phyloP scores from a whole-genome alignment of 2,797 vertebrate species.

The Megaceryle alcyon region DNA sequence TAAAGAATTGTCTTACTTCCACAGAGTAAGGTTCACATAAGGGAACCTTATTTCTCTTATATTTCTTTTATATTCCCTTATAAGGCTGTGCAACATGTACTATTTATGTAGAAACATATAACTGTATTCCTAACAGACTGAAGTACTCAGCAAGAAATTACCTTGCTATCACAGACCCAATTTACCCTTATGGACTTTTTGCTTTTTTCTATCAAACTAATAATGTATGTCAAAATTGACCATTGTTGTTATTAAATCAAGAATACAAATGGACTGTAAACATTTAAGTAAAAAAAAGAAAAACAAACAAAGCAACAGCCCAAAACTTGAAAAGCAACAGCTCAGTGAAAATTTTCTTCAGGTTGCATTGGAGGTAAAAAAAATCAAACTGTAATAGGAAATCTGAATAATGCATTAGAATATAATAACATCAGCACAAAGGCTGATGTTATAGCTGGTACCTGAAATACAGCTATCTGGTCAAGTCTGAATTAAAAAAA shows the following conservation, averaged over 20 bases:
- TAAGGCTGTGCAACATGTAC: background rate
- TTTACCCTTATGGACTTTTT: background rate
- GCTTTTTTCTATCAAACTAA: background rate
- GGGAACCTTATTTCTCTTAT: no score
- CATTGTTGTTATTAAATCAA: background rate
- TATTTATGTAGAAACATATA: background rate
- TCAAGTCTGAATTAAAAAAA: background rate
- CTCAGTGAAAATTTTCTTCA: background rate
- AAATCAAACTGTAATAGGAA: conserved; percentile 10
- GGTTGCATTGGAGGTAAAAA: background rate
- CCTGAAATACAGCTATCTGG: background rate
- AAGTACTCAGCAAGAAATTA: background rate
- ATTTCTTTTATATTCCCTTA: no score
- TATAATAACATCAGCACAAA: background rate
- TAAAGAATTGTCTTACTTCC: background rate
- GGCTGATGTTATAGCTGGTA: background rate
- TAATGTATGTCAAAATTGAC: background rate
- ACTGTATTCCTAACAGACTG: background rate
- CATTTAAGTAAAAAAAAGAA: background rate
- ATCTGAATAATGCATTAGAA: background rate
- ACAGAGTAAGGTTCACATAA: background rate
- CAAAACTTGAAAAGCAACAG: background rate
- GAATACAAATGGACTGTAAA: background rate
- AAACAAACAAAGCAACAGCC: background rate
- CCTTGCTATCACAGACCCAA: background rate